Base-by-base conservation (phyloP, 2,888 invertebrate species). In the Pherbina coryleti region DNA sequence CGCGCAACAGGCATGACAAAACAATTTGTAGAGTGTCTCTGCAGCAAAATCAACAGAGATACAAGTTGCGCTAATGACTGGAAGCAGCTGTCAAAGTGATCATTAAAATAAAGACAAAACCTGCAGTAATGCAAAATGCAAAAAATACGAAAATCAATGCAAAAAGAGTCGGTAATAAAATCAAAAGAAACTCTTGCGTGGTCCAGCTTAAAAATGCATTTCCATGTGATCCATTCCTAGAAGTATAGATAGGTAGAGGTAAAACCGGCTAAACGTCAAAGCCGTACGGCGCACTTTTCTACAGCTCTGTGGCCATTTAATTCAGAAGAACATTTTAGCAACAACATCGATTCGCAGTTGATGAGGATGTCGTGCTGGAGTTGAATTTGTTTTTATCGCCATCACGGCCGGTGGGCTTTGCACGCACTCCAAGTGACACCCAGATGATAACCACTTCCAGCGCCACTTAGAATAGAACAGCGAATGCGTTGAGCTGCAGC, bases 381-480 rank as follows among this genome's bases (percentile, higher is more conserved):
- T 71, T 77, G 81, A 83, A 82, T 83, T 82, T 82, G 82, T 82
- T 79, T 79, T 81, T 81, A 83, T 83, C 83, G 80, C 78, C 14
- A 76, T 76, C 83, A 78, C 80, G 80, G 82, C 81, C 79, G 83
- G 83, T 83, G 83, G 83, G 82, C 83, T 81, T 80, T 81, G 80
- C 82, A 81, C 80, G 81, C 83, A 76, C 51, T 79, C 76, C 79
- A 82, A 81, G 81, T 82, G 83, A 83, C 82, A 83, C 82, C 79
- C 77, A 76, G 76, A 76, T 77, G 82, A 82, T 82, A 82, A 82
- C 79, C 76, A 77, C 44, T 11, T 28, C 64, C 37, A 67, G 14
- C 34, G 25, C 22, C 49, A 67, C 49, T 67, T 67, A 19, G 67
- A n/a, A 34, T 17, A 34, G 19, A 37, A 51, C 25, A 28, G 64